A percentile compares a stretch with the other conserved stretches of the same genome.
phyloP scores from a whole-genome alignment of 2,113 vertebrate genomes.

The Zonotrichia leucophrys region DNA sequence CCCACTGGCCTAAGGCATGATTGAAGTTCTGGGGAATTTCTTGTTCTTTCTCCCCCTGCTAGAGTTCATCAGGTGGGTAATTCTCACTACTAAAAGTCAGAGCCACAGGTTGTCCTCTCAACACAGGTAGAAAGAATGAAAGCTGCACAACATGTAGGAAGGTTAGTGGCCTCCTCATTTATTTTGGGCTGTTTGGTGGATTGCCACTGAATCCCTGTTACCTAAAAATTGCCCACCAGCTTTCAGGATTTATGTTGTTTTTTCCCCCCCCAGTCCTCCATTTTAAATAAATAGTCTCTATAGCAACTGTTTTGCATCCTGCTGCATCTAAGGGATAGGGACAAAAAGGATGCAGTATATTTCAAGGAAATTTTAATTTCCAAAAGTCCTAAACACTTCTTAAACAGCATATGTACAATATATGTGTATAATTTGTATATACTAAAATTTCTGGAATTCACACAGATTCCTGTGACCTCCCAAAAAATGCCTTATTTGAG shows the following conservation, averaged over 20 bases:
- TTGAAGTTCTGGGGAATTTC: neutral
- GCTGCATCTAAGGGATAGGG: neutral
- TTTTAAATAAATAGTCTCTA: neutral
- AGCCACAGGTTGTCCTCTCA: neutral
- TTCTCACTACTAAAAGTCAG: neutral
- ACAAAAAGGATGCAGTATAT: neutral
- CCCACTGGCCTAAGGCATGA: neutral
- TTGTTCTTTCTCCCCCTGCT: neutral
- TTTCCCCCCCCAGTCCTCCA: accelerated
- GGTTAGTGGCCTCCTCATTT: neutral
- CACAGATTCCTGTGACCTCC: neutral
- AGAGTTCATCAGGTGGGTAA: neutral
- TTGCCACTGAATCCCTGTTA: neutral
- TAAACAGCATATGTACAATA: neutral
- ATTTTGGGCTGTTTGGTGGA: neutral
- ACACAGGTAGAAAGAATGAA: neutral
- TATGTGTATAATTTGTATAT: accelerated
- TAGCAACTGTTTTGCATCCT: neutral
- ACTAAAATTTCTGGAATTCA: neutral
- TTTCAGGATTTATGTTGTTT: neutral
- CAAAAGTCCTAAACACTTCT: neutral
- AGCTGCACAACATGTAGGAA: neutral
- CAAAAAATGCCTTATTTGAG: neutral
- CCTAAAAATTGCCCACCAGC: neutral
- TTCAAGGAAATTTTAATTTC: neutral